Evolutionary conservation across 2,888 invertebrate species (phyloP), one percentile per base, ranked within the genome.

Genomic region (Dryobotodes eremita): DNA sequence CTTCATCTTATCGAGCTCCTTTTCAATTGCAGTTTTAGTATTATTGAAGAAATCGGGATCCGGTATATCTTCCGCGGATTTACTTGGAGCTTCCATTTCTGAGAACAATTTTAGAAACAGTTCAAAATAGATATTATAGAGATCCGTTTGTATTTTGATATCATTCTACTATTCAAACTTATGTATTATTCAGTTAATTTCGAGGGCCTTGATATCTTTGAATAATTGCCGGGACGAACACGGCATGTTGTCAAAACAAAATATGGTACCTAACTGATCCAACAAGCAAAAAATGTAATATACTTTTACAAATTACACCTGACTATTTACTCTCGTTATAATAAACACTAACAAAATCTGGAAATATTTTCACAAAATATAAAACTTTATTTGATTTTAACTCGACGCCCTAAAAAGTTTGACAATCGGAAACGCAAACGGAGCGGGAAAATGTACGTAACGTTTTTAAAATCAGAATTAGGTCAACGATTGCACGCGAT

Each of bases 1-100:
- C 89, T 95, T 95, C 86, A 96, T 87, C 84, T 92, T 91, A 7
- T 93, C 92, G 46, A 96, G 87, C 68, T 94, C 92, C 68, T 92
- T 93, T 82, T 95, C 94, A 71, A 96, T 95, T 20, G 88, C 85
- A 53, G 80, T 85, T 89, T 90, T 92, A 5, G 90, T 87, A 66
- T 90, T 92, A 74, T 88, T 85, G 79, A 94, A 94, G 85, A 91
- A 92, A 61, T 95, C 94, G 0, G 92, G 90, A 80, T 94, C 94
- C 42, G 89, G 89, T 42, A 90, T 80, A 79, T 91, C 91, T 70
- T 91, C 90, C 4, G 78, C 68, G 75, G 88, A 80, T 82, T 83
- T 87, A 84, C 78, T 87, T 68, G 82, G 74, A 77, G 84, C 81
- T 71, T 91, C 91, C 92, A 92, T 91, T 82, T 74, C 78, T 73